A percentile compares a stretch with the other conserved stretches of the same genome.
Conservation (phyloP, 2,113 vertebrate genomes). For the Gambusia affinis region DNA sequence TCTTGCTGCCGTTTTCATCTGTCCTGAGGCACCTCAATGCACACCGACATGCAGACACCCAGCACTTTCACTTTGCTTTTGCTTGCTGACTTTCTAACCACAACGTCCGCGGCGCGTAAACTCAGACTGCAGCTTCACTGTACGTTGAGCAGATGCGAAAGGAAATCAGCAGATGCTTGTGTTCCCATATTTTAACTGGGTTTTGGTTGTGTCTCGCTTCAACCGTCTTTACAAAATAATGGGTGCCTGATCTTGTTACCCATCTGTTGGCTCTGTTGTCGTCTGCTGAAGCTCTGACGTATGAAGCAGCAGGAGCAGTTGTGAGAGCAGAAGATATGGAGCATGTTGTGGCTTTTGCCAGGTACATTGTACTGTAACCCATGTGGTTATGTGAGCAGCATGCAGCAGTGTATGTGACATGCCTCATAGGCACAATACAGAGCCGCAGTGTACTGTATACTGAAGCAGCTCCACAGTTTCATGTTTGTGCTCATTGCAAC, state of each 20-base stretch:
- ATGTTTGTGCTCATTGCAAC: background rate
- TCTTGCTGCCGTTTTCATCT: background rate
- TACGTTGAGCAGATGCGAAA: background rate
- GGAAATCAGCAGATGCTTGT: background rate
- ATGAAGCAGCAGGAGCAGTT: background rate
- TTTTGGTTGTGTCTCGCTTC: background rate
- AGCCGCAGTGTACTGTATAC: constrained; percentile 2
- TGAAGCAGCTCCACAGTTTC: background rate
- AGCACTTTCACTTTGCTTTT: constrained; percentile 22
- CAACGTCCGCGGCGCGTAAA: constrained; percentile 3
- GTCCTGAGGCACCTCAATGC: background rate
- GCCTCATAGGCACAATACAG: constrained; percentile 23
- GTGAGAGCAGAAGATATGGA: constrained; percentile 18
- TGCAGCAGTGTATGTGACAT: constrained; percentile 16
- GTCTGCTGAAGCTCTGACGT: background rate
- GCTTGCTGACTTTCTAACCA: constrained; percentile 6
- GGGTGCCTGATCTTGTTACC: background rate
- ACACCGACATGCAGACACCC: background rate
- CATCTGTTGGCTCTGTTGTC: background rate
- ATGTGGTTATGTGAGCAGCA: constrained; percentile 52
- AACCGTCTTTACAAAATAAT: background rate
- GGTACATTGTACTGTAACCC: constrained; percentile 34
- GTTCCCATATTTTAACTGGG: background rate
- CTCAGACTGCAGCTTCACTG: background rate
- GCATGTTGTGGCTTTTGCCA: constrained; percentile 52